Conservation (phyloP, 2,113 vertebrate species). For the Ochotona princeps region DNA sequence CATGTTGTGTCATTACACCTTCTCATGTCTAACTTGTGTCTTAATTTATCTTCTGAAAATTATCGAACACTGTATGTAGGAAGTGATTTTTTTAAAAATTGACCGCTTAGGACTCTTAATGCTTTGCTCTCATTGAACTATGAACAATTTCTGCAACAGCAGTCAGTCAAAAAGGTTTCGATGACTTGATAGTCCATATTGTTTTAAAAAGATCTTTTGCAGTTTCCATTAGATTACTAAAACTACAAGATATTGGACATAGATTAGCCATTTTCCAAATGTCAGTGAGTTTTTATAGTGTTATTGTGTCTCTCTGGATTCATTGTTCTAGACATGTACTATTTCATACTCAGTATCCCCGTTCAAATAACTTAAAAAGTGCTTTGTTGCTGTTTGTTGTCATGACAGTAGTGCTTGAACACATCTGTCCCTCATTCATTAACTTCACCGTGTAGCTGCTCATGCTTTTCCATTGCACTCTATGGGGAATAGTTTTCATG, state of each 20-base stretch:
- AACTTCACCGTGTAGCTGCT: neutral
- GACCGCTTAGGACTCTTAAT: neutral
- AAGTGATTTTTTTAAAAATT: constrained; percentile 17
- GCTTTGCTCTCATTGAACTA: neutral
- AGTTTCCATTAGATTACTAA: neutral
- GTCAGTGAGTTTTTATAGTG: neutral
- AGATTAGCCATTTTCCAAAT: neutral
- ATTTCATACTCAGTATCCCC: neutral
- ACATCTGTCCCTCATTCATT: neutral
- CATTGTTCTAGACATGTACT: neutral
- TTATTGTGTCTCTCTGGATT: neutral
- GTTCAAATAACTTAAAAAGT: neutral
- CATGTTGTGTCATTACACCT: neutral
- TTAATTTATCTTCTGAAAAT: constrained; percentile 45
- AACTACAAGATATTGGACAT: neutral
- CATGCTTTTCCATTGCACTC: neutral
- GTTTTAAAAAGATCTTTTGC: neutral
- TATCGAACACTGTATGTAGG: neutral
- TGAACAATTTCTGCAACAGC: neutral
- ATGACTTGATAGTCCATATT: neutral
- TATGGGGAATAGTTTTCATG: neutral
- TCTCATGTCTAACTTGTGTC: neutral
- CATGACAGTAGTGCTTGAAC: neutral
- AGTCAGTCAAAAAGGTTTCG: constrained; percentile 31
- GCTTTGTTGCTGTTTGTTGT: neutral